These are phyloP conservation scores for Dicranocentrus wangi DNA, from an alignment of 2,888 invertebrate genomes.

Conservation along the genomic window DNA sequence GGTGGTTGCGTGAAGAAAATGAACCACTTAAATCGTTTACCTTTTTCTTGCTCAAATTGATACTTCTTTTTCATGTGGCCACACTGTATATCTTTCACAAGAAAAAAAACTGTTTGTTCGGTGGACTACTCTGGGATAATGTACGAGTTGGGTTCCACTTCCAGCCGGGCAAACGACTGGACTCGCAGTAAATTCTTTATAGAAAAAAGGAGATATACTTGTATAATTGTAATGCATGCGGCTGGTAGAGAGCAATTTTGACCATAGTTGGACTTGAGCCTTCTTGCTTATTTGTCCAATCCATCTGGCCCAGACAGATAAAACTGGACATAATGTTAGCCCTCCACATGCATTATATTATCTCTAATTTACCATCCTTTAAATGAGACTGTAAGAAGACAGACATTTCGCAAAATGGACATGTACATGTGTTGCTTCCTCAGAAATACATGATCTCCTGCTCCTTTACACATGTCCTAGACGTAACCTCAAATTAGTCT, in stretches of 20 bases:
- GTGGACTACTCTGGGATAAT: too few species aligned
- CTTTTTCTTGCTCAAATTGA: slow-evolving; percentile 50
- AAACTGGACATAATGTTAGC: slow-evolving; percentile 9
- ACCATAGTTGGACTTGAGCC: slow-evolving; percentile 47
- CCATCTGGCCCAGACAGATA: slow-evolving; percentile 30
- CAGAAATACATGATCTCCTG: slow-evolving; percentile 30
- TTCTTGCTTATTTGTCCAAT: slow-evolving; percentile 54
- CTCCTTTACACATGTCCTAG: slow-evolving; percentile 41
- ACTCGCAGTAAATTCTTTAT: background rate
- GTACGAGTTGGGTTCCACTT: slow-evolving; percentile 1
- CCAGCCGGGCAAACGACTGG: background rate
- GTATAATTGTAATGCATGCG: background rate
- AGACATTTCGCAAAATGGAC: slow-evolving; percentile 33
- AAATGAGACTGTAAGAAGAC: slow-evolving; percentile 17
- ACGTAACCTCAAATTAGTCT: slow-evolving; percentile 28
- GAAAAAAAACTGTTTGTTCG: slow-evolving; percentile 11
- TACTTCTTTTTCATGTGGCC: slow-evolving; percentile 46
- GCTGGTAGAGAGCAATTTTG: slow-evolving; percentile 13
- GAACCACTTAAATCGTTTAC: slow-evolving; percentile 50
- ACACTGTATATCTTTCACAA: too few species aligned
- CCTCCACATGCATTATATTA: slow-evolving; percentile 10
- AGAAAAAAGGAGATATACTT: background rate
- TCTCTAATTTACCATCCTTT: slow-evolving; percentile 42
- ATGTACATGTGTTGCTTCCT: slow-evolving; percentile 39
- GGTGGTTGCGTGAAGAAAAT: slow-evolving; percentile 52